These are phyloP conservation scores for Brienomyrus brachyistius DNA, from an alignment of 2,113 vertebrate species.

Conservation along the genomic window DNA sequence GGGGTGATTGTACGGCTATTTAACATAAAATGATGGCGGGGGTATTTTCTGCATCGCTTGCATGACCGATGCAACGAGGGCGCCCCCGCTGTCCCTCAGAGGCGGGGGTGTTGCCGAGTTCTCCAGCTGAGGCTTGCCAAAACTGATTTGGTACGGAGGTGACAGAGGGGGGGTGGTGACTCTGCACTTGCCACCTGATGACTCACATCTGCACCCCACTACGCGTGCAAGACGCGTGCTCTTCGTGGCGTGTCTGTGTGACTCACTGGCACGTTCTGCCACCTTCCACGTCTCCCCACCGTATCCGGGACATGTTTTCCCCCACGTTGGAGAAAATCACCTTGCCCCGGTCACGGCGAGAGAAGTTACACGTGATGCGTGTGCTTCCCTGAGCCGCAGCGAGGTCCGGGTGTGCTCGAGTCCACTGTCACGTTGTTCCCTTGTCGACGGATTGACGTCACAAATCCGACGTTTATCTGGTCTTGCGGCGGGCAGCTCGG, in stretches of 20 bases:
- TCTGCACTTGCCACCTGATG: conserved; percentile 16
- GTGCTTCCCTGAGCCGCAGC: neutral
- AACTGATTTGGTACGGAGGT: neutral
- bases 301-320: neutral
- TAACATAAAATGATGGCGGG: neutral
- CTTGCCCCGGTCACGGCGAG: neutral
- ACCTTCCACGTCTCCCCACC: neutral
- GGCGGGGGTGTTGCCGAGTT: neutral
- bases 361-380: neutral
- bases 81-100: neutral
- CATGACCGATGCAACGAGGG: neutral
- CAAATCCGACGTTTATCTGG: neutral
- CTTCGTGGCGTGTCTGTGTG: conserved; percentile 5
- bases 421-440: neutral
- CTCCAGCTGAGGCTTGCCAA: neutral
- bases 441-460: neutral
- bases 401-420: neutral
- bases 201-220: conserved; percentile 19
- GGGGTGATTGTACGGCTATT: neutral
- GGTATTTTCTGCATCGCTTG: neutral
- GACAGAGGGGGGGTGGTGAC: neutral
- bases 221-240: conserved; percentile 25
- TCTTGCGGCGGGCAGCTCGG: neutral
- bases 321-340: neutral
- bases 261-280: neutral